phyloP scores from a whole-genome alignment of 1,140 invertebrate genomes.

The Antheraea mylitta region DNA sequence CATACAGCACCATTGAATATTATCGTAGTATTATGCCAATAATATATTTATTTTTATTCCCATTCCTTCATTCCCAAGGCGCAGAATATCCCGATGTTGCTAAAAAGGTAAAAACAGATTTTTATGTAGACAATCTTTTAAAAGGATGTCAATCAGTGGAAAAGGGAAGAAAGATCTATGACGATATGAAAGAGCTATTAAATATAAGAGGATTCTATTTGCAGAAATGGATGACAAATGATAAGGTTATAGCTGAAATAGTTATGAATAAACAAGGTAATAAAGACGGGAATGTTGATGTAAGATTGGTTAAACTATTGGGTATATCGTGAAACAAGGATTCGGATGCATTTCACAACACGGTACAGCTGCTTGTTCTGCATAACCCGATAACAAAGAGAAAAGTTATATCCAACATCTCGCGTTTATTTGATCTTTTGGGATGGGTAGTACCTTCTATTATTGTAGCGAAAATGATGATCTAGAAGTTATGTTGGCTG shows the following conservation, averaged over 20 bases:
- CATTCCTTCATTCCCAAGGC: too few relatives aligned
- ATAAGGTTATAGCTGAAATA: background rate
- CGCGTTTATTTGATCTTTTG: constrained; percentile 23
- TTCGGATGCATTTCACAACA: background rate
- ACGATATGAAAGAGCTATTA: background rate
- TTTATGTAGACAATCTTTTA: background rate
- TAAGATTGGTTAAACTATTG: background rate
- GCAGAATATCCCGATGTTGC: constrained; percentile 1
- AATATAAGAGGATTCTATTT: background rate
- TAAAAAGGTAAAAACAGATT: too few relatives aligned
- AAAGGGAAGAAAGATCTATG: background rate
- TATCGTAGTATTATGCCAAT: too few relatives aligned
- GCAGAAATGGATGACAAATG: constrained; percentile 1
- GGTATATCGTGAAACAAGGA: too few relatives aligned
- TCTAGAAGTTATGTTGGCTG: constrained; percentile 19
- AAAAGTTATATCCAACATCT: too few relatives aligned
- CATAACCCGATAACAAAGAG: too few relatives aligned
- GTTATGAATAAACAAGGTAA: background rate
- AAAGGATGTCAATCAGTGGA: background rate
- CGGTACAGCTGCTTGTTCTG: too few relatives aligned
- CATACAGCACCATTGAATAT: too few relatives aligned
- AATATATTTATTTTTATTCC: too few relatives aligned
- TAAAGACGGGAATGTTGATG: background rate
- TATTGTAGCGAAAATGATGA: too few relatives aligned
- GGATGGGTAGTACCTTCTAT: constrained; percentile 22